These are phyloP conservation scores for Manis javanica DNA, from an alignment of 2,797 vertebrate species.

Conservation along the genomic window DNA sequence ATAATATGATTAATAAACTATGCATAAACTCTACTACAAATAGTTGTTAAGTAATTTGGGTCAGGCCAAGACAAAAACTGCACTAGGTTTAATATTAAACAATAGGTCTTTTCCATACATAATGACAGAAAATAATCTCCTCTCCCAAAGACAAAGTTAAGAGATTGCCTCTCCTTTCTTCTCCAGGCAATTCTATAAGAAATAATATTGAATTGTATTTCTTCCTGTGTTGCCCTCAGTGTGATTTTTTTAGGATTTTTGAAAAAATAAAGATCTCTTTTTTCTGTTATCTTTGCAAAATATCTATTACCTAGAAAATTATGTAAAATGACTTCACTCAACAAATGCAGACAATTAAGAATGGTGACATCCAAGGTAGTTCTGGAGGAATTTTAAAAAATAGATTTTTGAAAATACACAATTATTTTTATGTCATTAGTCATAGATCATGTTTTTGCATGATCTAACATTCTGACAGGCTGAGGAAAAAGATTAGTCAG, in stretches of 20 bases:
- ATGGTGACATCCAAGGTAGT: background rate
- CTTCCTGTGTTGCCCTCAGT: background rate
- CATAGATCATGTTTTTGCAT: background rate
- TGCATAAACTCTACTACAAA: background rate
- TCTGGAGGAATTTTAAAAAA: background rate
- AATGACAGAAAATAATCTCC: constrained; percentile 21
- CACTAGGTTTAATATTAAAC: background rate
- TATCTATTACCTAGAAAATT: background rate
- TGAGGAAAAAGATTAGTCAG: background rate
- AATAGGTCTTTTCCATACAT: background rate
- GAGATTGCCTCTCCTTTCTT: background rate
- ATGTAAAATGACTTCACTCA: background rate
- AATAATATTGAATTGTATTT: background rate
- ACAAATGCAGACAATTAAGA: background rate
- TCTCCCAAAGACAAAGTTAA: background rate
- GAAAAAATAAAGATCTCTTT: background rate
- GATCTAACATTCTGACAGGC: background rate
- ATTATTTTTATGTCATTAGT: background rate
- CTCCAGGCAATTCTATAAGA: background rate
- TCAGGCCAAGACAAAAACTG: background rate
- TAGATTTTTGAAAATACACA: background rate
- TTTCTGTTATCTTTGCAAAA: background rate
- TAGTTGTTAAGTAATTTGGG: background rate
- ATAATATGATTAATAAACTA: background rate
- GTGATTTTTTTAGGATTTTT: background rate